phyloP scores from a whole-genome alignment of 2,113 vertebrate species.

The Sminthopsis crassicaudata region DNA sequence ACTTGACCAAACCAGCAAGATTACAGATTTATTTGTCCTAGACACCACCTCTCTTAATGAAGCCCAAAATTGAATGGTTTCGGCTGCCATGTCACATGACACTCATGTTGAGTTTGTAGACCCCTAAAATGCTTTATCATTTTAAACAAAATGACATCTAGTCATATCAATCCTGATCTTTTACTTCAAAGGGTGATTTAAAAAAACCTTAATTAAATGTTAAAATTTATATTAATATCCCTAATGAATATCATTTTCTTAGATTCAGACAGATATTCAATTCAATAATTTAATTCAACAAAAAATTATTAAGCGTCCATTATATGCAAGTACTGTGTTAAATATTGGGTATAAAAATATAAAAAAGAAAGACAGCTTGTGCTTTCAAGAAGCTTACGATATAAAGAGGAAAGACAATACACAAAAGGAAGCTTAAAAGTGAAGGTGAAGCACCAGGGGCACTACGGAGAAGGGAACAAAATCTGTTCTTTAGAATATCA shows the following conservation, averaged over 20 bases:
- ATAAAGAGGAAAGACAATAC: not conserved
- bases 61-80: not conserved
- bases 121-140: not conserved
- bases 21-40: not conserved
- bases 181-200: not conserved
- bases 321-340: not conserved
- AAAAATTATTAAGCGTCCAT: not conserved
- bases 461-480: too few relatives aligned
- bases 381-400: not conserved
- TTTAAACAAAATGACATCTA: not conserved
- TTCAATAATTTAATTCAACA: not conserved
- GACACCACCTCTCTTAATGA: not conserved
- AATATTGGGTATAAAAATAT: not conserved
- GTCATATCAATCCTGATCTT: not conserved
- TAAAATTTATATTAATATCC: not conserved
- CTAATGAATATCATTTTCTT: not conserved
- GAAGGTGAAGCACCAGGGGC: not conserved
- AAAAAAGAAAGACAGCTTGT: not conserved
- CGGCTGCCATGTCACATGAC: not conserved
- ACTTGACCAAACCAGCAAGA: not conserved
- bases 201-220: not conserved
- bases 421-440: not conserved
- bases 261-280: not conserved
- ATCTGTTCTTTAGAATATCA: not conserved
- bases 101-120: not conserved